Base-by-base conservation (phyloP, 2,888 invertebrate genomes). In the Coleophora flavipennella region DNA sequence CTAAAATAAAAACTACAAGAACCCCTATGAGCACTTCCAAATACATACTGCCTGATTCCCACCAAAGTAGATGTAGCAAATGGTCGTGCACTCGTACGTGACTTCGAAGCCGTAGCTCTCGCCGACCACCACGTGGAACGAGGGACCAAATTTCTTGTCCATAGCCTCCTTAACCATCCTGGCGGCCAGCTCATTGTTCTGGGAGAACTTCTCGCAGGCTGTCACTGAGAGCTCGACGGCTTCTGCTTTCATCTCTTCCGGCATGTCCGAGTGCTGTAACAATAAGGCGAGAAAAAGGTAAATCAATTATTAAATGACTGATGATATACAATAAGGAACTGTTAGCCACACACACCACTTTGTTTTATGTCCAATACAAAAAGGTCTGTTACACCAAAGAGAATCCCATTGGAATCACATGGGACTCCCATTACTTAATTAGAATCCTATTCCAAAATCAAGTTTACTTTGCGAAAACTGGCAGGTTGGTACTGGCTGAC, bases 111-210 rank as follows among this genome's bases (percentile, higher is more conserved):
- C 97, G 78, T 91, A 97, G 43, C 94, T 95, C 86, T 98, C 97
- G 6, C 98, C 98, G 3, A 98, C 93, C 1, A 97, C 92, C n/a
- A 93, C 95, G 76, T 96, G 95, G 90, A 97, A 97, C 43, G 95
- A 92, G 0, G 95, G 91, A 2, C 97, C 97, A 73, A 95, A 97
- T 70, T 95, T 96, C 77, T 96, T 96, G 77, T 98, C 98, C 92
- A 98, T 91, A 34, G 90, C 89, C 59, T 98, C 97, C 78, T 98
- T 98, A 40, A 98, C 95, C 88, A 94, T 91, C 54, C 89, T 91
- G n/a, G 98, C 96, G 0, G 97, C 97, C 51, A 89, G 87, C 90
- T 96, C 89, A 59, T 96, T 95, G 78, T 96, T 97, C 7, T 89
- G 80, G 0, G 94, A 84, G 75, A 88, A 92, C 80, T 97, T 97